A percentile compares a stretch with the other conserved stretches of the same genome.
phyloP scores from a whole-genome alignment of 2,113 vertebrate species.

The Diadophis punctatus region DNA sequence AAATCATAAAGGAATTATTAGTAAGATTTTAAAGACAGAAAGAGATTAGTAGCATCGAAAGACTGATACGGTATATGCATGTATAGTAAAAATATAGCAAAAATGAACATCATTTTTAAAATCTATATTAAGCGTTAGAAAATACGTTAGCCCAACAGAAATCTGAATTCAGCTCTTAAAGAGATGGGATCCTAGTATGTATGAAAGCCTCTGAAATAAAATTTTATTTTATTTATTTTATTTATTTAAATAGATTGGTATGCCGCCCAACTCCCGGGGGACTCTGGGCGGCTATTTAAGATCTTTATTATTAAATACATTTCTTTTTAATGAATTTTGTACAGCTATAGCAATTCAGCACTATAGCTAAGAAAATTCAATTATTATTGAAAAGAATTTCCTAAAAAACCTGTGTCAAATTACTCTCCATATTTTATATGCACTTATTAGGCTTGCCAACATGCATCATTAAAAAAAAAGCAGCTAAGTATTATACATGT shows the following conservation, averaged over 20 bases:
- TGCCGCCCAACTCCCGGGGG: too few species aligned
- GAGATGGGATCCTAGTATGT: neutral
- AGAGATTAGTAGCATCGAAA: slow-evolving; percentile 33
- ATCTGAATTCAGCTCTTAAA: neutral
- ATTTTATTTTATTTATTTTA: too few species aligned
- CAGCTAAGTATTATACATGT: slow-evolving; percentile 3
- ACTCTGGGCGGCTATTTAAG: too few species aligned
- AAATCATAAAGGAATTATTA: slow-evolving; percentile 37
- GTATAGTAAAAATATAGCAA: neutral
- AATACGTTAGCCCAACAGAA: neutral
- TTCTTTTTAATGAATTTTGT: neutral
- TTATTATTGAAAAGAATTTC: neutral
- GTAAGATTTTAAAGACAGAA: slow-evolving; percentile 9
- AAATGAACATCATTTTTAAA: neutral
- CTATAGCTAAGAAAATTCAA: neutral
- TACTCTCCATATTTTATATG: neutral
- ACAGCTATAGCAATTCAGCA: neutral
- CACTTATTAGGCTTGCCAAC: neutral
- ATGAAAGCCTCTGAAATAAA: neutral
- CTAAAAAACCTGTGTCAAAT: neutral
- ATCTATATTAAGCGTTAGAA: neutral
- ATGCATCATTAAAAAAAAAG: neutral
- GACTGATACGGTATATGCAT: neutral
- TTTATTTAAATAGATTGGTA: too few species aligned
- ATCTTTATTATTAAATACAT: neutral